Conservation (phyloP, 2,113 vertebrate genomes). For the Cyanoliseus patagonus region DNA sequence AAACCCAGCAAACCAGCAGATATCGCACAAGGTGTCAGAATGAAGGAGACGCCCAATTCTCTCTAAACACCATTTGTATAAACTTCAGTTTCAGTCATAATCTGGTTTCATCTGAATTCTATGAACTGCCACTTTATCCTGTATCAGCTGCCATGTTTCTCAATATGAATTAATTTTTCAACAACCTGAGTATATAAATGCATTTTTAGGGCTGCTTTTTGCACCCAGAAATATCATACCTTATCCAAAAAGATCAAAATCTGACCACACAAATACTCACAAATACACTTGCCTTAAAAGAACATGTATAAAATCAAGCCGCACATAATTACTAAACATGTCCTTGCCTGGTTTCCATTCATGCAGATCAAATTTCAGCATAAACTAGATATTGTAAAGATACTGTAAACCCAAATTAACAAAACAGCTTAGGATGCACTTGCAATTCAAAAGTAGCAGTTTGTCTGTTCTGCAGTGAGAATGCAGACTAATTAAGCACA, state of each 20-base stretch:
- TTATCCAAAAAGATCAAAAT: not conserved
- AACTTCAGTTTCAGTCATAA: not conserved
- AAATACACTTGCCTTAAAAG: not conserved
- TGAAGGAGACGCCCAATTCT: not conserved
- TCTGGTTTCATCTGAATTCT: not conserved
- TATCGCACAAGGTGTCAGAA: not conserved
- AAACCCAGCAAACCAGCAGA: not conserved
- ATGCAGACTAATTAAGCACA: not conserved
- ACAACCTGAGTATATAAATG: not conserved
- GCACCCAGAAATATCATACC: not conserved
- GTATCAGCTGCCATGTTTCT: not conserved
- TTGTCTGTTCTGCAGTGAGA: not conserved
- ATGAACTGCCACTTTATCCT: not conserved
- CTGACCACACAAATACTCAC: not conserved
- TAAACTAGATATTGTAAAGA: not conserved
- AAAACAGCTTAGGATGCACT: not conserved
- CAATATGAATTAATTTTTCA: not conserved
- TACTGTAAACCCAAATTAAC: not conserved
- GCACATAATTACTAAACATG: not conserved
- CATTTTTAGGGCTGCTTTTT: not conserved
- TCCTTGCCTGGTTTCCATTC: not conserved
- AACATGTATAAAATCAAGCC: not conserved
- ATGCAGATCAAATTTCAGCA: not conserved
- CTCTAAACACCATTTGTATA: not conserved
- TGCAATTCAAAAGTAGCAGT: not conserved